phyloP scores from a whole-genome alignment of 2,113 vertebrate species.

The Symphodus melops region DNA sequence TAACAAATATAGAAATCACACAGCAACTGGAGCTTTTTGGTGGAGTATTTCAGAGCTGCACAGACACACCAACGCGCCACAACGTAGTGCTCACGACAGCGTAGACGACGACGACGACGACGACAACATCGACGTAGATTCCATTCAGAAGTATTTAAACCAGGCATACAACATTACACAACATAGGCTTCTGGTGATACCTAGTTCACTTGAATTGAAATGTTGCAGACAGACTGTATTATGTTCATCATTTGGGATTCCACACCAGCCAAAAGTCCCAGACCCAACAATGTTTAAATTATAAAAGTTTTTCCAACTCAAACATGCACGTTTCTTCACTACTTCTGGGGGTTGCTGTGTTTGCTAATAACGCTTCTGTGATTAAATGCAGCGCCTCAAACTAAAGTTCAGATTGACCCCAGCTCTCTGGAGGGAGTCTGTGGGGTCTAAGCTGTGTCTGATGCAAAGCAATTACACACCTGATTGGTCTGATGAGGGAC shows the following conservation, averaged over 20 bases:
- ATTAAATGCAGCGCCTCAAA: constrained; percentile 8
- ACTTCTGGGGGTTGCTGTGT: constrained; percentile 20
- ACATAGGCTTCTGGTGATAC: background rate
- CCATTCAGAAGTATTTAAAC: too few species aligned
- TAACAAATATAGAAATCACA: too few species aligned
- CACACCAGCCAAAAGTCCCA: background rate
- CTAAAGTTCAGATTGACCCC: background rate
- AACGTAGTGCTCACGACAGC: too few species aligned
- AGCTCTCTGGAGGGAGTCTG: constrained; percentile 6
- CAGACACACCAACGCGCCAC: too few species aligned
- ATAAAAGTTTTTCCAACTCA: background rate
- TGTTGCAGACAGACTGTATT: background rate
- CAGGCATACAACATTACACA: background rate
- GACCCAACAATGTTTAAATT: background rate
- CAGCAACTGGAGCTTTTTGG: too few species aligned
- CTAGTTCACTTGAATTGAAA: background rate
- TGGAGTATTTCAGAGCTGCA: too few species aligned
- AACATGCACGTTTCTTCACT: background rate
- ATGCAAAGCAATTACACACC: constrained; percentile 57
- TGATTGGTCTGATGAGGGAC: constrained; percentile 61
- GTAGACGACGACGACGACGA: too few species aligned
- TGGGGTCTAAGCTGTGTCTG: constrained; percentile 24
- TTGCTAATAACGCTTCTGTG: constrained; percentile 12
- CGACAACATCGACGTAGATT: too few species aligned
- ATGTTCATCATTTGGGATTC: background rate